Evolutionary conservation across 2,797 vertebrate species (phyloP), one percentile per base, ranked within the genome.

Genomic region (Sus cebifrons): DNA sequence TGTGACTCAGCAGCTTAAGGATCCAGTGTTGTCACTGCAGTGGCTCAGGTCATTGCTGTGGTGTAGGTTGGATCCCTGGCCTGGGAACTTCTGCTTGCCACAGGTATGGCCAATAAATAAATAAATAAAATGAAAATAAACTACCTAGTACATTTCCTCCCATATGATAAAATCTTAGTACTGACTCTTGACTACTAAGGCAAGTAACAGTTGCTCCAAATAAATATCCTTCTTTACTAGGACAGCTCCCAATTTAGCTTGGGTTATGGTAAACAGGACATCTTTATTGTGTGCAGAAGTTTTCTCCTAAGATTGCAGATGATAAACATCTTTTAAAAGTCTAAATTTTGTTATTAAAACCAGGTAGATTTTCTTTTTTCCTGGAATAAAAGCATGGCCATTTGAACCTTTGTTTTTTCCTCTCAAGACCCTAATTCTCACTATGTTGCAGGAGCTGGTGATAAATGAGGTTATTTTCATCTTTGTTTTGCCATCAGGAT

Each of bases 281-380:
- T 73, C 83, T 92, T 77, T 83, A 86, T 83, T 82, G 87, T 54
- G 36, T 85, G 23, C 21, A 54, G 12, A 78, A 1, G 18, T 79
- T 96, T 93, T 68, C 25, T 12, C 29, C 44, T 73, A 14, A 70
- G 52, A 83, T 27, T 78, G 5, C 13, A 78, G 36, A 60, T 78
- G 23, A 77, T 73, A 65, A 74, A 73, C 15, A 23, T 89, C 75
- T 96, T 78, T 78, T 25, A 21, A 29, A 77, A 90, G 40, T 88
- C 62, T 78, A 78, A 96, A 96, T 29, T 56, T 89, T 89, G 36
- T 71, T 18, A 52, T 87, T 93, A 75, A 93, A 96, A 82, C 54
- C 29, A 62, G 13, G 5, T 40, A 82, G 1, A 3, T 27, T 60
- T 36, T 89, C 17, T 62, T 65, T 70, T 52, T 27, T 60, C 27